Evolutionary conservation across 1,140 invertebrate species (phyloP).

Genomic region (Berghia stephanieae): DNA sequence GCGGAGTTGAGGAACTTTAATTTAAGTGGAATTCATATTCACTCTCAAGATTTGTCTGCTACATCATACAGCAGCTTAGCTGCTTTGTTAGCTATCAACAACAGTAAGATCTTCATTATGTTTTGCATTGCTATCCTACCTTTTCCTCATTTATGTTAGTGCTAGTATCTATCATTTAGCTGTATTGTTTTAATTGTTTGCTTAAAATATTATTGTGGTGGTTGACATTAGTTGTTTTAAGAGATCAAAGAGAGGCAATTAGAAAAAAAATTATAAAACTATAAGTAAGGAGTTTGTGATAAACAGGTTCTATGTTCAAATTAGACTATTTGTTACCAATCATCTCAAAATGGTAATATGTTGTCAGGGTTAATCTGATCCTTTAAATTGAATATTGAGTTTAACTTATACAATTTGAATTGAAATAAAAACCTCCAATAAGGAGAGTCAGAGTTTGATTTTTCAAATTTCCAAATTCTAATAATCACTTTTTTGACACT

Average conservation of each 20-base stretch:
- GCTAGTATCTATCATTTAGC: neutral
- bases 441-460: no score
- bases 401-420: no score
- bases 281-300: neutral
- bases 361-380: no score
- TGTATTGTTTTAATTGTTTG: neutral
- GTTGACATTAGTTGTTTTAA: neutral
- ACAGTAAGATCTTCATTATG: conserved; percentile 20
- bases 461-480: no score
- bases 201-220: neutral
- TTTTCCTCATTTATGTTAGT: neutral
- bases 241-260: neutral
- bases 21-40: conserved; percentile 44
- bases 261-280: neutral
- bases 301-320: no score
- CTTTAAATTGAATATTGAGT: no score
- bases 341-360: no score
- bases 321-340: no score
- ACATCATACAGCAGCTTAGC: conserved; percentile 36
- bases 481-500: no score
- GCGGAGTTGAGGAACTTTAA: conserved; percentile 39
- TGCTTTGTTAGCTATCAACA: conserved; percentile 36
- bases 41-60: conserved; percentile 32
- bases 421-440: no score
- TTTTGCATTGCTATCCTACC: neutral